Evolutionary conservation across 1,140 invertebrate genomes (phyloP), one percentile per base, ranked within the genome.

Genomic region (Cydia fagiglandana): DNA sequence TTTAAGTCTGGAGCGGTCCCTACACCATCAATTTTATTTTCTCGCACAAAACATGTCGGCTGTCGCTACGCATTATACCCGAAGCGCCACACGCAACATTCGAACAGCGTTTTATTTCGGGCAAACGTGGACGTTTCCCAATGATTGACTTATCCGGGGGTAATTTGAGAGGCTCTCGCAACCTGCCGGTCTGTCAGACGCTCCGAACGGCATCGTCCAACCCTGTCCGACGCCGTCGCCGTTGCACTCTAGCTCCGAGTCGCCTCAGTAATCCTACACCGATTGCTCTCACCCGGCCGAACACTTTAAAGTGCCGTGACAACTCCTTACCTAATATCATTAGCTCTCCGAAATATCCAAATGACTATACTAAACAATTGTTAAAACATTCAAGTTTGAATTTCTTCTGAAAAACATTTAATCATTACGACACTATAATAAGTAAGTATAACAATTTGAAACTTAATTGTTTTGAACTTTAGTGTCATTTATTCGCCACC

Each of bases 101-200:
- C 80, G 86, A 83, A 88, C 81, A 81, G 79, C 79, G 90, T 91
- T 91, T 93, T 91, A 91, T 93, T 93, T 93, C 84, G 80, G 87
- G 86, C 81, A 86, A 89, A 86, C 84, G 85, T 93, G 88, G 89
- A 87, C 86, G 83, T 82, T 81, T 88, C 88, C 66, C 84, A 91
- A 91, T 93, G 91, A 93, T 93, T 93, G 91, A 93, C 91, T 93
- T 93, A 91, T 93, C 91, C 91, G 91, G 91, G 86, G 82, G 91
- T 93, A 93, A 93, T 91, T 89, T 89, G 90, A 93, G 91, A 91
- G 88, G 88, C 82, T 84, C 91, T 90, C 87, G 81, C 78, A 81
- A 83, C 77, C 80, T 80, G 76, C 64, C 74, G 75, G 80, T 74
- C 78, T 74, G 34, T 74, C 41, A 50, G 50, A 50, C 73, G 68